phyloP scores from a whole-genome alignment of 2,797 vertebrate genomes.

The Petrocephalus sullivani region DNA sequence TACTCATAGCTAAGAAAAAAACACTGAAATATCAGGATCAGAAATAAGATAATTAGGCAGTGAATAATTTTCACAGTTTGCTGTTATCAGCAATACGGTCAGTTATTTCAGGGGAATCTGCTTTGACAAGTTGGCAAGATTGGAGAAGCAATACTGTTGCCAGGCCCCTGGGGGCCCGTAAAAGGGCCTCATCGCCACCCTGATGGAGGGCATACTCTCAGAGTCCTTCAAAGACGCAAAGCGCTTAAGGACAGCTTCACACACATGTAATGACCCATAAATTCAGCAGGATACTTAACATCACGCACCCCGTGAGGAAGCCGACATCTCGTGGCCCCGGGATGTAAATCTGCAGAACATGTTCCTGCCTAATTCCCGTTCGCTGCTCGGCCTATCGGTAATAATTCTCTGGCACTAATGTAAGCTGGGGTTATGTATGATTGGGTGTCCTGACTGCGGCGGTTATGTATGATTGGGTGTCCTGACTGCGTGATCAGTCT shows the following conservation, averaged over 20 bases:
- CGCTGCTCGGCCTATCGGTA: not conserved
- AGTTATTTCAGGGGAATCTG: not conserved
- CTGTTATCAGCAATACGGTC: not conserved
- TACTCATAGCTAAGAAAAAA: too few relatives aligned
- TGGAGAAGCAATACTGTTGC: not conserved
- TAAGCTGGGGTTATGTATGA: constrained; percentile 1
- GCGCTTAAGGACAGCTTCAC: not conserved
- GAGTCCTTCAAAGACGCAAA: not conserved
- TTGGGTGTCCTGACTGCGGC: not conserved
- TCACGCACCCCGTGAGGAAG: not conserved
- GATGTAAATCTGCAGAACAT: constrained; percentile 5
- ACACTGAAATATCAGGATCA: too few relatives aligned
- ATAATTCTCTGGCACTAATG: not conserved
- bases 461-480: not conserved
- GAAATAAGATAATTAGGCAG: too few relatives aligned
- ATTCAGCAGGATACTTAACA: not conserved
- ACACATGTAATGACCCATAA: not conserved
- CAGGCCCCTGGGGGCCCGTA: not conserved
- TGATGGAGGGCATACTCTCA: not conserved
- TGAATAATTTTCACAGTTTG: not conserved
- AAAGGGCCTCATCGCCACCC: not conserved
- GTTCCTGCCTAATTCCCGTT: not conserved
- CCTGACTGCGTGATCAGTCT: not conserved
- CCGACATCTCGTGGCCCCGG: not conserved
- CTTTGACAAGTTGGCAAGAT: not conserved